Conservation (phyloP, 2,888 invertebrate genomes). For the Blera fallax region DNA sequence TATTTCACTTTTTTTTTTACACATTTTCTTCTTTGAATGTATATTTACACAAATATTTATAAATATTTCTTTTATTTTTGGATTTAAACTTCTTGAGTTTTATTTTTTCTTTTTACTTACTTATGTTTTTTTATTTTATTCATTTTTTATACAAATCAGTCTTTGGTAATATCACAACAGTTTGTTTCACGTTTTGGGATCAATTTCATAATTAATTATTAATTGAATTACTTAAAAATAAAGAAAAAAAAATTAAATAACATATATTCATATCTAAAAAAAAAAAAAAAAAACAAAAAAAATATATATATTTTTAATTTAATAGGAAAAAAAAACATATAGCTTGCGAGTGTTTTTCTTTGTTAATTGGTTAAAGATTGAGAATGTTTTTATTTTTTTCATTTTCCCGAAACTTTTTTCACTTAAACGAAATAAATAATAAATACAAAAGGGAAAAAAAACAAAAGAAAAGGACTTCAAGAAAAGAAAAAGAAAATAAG, state of each 20-base stretch:
- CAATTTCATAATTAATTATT: constrained; percentile 74
- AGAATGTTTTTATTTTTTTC: constrained; percentile 34
- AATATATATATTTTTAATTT: constrained; percentile 40
- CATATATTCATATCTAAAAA: constrained; percentile 52
- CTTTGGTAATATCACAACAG: constrained; percentile 83
- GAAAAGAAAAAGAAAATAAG: constrained; percentile 11
- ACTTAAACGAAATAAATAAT: constrained; percentile 49
- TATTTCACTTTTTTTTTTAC: constrained; percentile 51
- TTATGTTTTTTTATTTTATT: constrained; percentile 56
- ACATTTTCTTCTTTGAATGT: constrained; percentile 43
- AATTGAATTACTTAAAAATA: constrained; percentile 69
- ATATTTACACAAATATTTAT: constrained; percentile 67
- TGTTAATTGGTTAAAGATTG: constrained; percentile 52
- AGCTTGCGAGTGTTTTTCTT: constrained; percentile 67
- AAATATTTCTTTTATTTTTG: constrained; percentile 50
- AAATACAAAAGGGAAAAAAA: constrained; percentile 27
- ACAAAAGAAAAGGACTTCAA: constrained; percentile 29
- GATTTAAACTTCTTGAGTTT: constrained; percentile 59
- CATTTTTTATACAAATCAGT: constrained; percentile 79
- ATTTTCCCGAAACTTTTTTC: constrained; percentile 2
- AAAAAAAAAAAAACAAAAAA: constrained; percentile 52
- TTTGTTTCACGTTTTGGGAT: constrained; percentile 81
- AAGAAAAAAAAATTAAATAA: constrained; percentile 60
- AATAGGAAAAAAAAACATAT: constrained; percentile 52
- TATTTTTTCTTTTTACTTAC: constrained; percentile 47